Evolutionary conservation across 2,113 vertebrate genomes (phyloP).

Genomic region (Aegithalos caudatus): DNA sequence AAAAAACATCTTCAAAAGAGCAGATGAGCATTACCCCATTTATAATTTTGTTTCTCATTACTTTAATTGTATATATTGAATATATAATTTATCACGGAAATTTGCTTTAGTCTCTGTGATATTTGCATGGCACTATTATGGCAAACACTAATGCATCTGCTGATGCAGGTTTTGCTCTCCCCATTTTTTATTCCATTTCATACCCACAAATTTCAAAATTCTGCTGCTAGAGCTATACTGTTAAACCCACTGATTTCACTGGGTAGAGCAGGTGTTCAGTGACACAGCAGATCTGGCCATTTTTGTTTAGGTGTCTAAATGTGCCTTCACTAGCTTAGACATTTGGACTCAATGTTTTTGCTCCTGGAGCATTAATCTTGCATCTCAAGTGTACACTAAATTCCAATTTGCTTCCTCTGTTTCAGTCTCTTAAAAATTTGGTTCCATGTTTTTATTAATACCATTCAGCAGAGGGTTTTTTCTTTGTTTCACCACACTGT

Average conservation of each 20-base stretch:
- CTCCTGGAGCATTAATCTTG: slow-evolving; percentile 31
- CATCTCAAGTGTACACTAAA: slow-evolving; percentile 55
- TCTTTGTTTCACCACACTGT: not conserved
- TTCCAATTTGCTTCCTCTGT: slow-evolving; percentile 6
- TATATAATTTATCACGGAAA: slow-evolving; percentile 36
- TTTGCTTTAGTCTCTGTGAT: slow-evolving; percentile 53
- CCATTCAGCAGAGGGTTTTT: slow-evolving; percentile 12
- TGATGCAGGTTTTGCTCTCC: not conserved
- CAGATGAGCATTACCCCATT: slow-evolving; percentile 38
- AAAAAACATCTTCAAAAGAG: slow-evolving; percentile 62
- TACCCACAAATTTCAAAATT: not conserved
- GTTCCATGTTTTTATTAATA: slow-evolving; percentile 44
- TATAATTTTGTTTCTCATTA: slow-evolving; percentile 57
- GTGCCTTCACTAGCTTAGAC: slow-evolving; percentile 3
- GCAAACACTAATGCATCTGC: slow-evolving; percentile 9
- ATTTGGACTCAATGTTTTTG: slow-evolving; percentile 35
- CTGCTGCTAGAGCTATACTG: not conserved
- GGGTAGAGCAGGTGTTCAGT: not conserved
- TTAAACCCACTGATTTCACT: not conserved
- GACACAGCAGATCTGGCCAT: not conserved
- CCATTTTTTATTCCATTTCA: not conserved
- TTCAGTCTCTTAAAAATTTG: slow-evolving; percentile 49
- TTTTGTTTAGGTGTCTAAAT: slow-evolving; percentile 18
- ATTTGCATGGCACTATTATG: slow-evolving; percentile 46
- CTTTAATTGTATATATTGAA: slow-evolving; percentile 50